These are phyloP conservation scores for Rotaria magnacalcarata DNA, from an alignment of 2,888 invertebrate species.

Conservation along the genomic window DNA sequence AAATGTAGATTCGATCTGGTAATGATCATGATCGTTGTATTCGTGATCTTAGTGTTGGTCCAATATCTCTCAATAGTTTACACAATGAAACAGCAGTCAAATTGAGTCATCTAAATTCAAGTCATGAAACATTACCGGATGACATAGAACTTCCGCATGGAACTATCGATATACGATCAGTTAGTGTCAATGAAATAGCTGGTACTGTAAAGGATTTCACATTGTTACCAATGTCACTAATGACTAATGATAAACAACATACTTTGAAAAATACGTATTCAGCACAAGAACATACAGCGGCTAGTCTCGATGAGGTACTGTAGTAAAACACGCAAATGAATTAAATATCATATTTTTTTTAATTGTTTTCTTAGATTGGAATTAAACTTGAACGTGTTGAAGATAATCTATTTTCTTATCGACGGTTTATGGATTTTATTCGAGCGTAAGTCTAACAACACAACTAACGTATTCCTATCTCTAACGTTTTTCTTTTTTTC, in stretches of 20 bases:
- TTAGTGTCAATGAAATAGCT: neutral
- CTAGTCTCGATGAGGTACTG: conserved; percentile 11
- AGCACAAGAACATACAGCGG: neutral
- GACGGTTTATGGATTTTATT: conserved; percentile 45
- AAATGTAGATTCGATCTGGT: neutral
- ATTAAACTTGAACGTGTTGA: conserved; percentile 42
- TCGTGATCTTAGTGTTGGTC: neutral
- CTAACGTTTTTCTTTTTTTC: neutral
- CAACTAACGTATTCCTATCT: too few species aligned
- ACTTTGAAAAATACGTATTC: neutral
- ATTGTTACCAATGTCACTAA: neutral
- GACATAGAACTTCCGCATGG: neutral
- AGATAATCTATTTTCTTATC: conserved; percentile 45
- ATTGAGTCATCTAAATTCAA: neutral
- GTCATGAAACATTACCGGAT: conserved; percentile 2
- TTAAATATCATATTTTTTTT: neutral
- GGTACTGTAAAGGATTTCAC: neutral
- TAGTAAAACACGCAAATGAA: neutral
- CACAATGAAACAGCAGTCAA: neutral
- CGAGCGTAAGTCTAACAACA: conserved; percentile 38
- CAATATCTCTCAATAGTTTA: conserved; percentile 27
- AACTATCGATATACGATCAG: neutral
- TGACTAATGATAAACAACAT: neutral
- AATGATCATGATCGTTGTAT: neutral
- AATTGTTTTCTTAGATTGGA: neutral